A percentile compares a stretch with the other conserved stretches of the same genome.
Conservation (phyloP, 2,797 vertebrate genomes). For the Avahi laniger region DNA sequence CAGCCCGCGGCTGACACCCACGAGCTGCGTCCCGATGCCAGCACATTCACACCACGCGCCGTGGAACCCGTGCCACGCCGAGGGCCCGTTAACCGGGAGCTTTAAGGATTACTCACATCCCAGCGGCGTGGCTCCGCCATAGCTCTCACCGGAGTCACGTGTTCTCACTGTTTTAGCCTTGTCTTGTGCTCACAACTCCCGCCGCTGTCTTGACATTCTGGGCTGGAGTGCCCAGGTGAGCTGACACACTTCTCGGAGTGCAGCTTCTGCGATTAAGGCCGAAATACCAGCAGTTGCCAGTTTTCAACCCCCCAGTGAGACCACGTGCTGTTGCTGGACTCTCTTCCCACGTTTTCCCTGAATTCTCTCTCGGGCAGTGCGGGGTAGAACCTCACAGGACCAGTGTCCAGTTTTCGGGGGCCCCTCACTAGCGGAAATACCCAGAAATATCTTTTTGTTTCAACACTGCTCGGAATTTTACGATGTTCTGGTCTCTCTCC, state of each 20-base stretch:
- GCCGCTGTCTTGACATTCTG: neutral
- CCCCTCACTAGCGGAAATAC: neutral
- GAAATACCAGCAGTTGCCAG: neutral
- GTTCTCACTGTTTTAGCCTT: neutral
- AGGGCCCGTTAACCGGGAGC: fast-evolving
- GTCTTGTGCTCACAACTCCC: neutral
- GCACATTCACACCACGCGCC: fast-evolving
- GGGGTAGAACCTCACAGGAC: neutral
- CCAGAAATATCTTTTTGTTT: neutral
- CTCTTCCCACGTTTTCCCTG: fast-evolving
- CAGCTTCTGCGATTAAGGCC: fast-evolving
- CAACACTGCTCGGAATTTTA: neutral
- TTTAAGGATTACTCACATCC: fast-evolving
- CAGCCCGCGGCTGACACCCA: fast-evolving
- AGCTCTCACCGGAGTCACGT: fast-evolving
- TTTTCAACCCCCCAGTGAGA: neutral
- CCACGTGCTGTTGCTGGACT: fast-evolving
- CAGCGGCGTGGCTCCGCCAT: fast-evolving
- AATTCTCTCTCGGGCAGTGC: fast-evolving
- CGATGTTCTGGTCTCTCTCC: neutral
- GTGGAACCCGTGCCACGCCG: fast-evolving
- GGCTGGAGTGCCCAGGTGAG: fast-evolving
- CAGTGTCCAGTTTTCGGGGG: fast-evolving
- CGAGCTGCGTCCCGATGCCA: fast-evolving
- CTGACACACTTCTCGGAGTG: fast-evolving